phyloP scores from a whole-genome alignment of 2,797 vertebrate species.

The Chromis chromis region DNA sequence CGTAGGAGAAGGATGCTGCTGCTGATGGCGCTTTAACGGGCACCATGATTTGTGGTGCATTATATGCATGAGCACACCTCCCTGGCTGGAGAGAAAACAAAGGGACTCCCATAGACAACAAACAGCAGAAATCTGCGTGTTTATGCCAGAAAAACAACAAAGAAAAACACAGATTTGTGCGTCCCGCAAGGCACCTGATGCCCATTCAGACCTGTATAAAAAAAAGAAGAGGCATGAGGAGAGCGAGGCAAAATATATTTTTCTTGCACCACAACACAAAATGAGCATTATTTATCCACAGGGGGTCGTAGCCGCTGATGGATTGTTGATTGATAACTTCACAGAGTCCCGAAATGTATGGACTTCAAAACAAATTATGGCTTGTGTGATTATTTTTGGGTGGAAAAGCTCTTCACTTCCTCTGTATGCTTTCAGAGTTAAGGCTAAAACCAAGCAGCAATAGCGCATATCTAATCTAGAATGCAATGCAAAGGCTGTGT shows the following conservation, averaged over 20 bases:
- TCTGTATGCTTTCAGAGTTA: neutral
- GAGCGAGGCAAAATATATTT: neutral
- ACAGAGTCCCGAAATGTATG: neutral
- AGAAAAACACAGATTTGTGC: conserved; percentile 47
- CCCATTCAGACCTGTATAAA: conserved; percentile 31
- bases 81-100: conserved; percentile 57
- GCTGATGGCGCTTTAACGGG: conserved; percentile 61
- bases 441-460: neutral
- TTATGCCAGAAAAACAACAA: conserved; percentile 43
- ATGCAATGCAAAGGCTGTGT: neutral
- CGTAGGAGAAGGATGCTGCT: conserved; percentile 39
- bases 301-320: neutral
- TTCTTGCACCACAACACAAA: neutral
- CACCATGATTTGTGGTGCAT: conserved; percentile 61
- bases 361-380: conserved; percentile 3
- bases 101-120: conserved; percentile 48
- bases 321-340: neutral
- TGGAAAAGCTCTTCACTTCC: neutral
- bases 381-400: neutral
- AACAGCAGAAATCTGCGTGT: conserved; percentile 53
- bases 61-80: conserved; percentile 66
- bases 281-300: conserved; percentile 2
- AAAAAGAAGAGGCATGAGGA: neutral
- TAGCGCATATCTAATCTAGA: too few species aligned
- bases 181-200: conserved; percentile 46